phyloP scores from a whole-genome alignment of 2,888 invertebrate species.

The Nysson spinosus region DNA sequence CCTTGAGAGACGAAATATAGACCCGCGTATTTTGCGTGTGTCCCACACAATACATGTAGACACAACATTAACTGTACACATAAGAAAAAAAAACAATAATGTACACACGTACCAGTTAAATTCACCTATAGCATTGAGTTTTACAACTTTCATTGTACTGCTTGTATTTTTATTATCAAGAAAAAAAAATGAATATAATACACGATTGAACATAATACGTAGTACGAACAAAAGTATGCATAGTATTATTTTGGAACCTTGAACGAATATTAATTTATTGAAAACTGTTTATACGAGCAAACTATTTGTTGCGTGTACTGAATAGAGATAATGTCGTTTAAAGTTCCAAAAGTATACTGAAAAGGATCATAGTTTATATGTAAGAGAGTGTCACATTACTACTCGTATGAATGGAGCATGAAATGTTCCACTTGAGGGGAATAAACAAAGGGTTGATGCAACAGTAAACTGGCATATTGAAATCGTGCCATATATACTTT shows the following conservation, averaged over 20 bases:
- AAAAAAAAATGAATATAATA: constrained; percentile 49
- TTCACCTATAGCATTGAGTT: constrained; percentile 73
- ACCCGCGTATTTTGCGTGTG: constrained; percentile 62
- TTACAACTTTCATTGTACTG: constrained; percentile 72
- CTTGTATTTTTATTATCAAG: constrained; percentile 71
- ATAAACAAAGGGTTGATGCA: constrained; percentile 71
- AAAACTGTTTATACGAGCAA: constrained; percentile 45
- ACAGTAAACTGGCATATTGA: constrained; percentile 62
- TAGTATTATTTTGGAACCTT: constrained; percentile 63
- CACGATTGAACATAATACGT: constrained; percentile 58
- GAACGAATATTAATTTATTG: constrained; percentile 63
- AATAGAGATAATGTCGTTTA: constrained; percentile 54
- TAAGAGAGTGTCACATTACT: constrained; percentile 65
- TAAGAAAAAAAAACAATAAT: constrained; percentile 66
- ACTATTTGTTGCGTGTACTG: constrained; percentile 31
- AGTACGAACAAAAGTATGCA: constrained; percentile 52
- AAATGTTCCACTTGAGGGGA: constrained; percentile 60
- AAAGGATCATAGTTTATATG: constrained; percentile 65
- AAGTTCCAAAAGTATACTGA: constrained; percentile 60
- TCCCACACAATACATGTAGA: constrained; percentile 68
- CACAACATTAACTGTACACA: constrained; percentile 69
- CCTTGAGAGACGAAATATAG: constrained; percentile 63
- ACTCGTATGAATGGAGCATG: constrained; percentile 62
- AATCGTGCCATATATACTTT: constrained; percentile 42
- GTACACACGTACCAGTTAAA: constrained; percentile 72